A percentile compares a stretch with the other conserved stretches of the same genome.
Conservation (phyloP, 1,140 invertebrate species). For the Acromyrmex heyeri region DNA sequence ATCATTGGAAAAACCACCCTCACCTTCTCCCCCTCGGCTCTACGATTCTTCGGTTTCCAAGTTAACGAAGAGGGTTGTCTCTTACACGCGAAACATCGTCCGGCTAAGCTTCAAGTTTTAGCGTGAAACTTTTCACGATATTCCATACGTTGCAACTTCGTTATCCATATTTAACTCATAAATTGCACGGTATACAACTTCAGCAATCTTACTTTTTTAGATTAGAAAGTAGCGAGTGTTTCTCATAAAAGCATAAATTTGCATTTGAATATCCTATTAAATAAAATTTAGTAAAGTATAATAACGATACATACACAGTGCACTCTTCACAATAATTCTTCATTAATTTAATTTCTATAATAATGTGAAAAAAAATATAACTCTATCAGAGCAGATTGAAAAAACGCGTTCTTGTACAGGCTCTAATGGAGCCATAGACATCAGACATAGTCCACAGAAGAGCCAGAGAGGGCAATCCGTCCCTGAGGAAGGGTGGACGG, state of each 20-base stretch:
- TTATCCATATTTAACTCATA: conserved; percentile 56
- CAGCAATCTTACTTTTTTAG: conserved; percentile 19
- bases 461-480: conserved; percentile 66
- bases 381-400: conserved; percentile 42
- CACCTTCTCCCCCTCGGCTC: conserved; percentile 17
- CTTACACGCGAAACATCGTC: conserved; percentile 12
- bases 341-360: conserved; percentile 11
- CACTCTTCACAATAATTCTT: not conserved
- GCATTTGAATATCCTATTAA: not conserved
- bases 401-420: conserved; percentile 32
- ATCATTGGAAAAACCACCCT: conserved; percentile 69
- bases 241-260: conserved; percentile 16
- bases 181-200: conserved; percentile 34
- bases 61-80: conserved; percentile 63
- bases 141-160: conserved; percentile 44
- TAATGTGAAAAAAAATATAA: not conserved
- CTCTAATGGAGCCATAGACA: conserved; percentile 63
- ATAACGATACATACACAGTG: not conserved
- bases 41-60: conserved; percentile 62
- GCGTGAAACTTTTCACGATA: conserved; percentile 48
- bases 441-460: conserved; percentile 41
- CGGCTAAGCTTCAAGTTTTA: conserved; percentile 20
- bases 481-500: conserved; percentile 72
- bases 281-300: conserved; percentile 4
- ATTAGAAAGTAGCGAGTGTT: conserved; percentile 33